Conservation (phyloP, 2,797 vertebrate species). For the Avahi laniger region DNA sequence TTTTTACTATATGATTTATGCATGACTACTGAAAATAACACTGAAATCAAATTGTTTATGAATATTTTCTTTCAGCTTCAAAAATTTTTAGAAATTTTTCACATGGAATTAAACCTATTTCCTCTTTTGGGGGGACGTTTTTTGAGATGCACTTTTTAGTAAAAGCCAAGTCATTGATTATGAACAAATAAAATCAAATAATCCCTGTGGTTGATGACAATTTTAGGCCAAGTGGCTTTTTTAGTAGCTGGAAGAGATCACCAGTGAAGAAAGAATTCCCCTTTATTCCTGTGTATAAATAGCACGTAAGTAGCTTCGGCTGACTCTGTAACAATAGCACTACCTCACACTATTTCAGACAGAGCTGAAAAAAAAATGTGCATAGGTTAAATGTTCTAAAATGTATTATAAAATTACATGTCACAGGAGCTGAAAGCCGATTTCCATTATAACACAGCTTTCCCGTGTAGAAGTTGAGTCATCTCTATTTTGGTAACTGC, state of each 20-base stretch:
- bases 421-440: constrained; percentile 70
- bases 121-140: constrained; percentile 30
- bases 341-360: constrained; percentile 46
- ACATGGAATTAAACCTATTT: constrained; percentile 21
- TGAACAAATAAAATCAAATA: constrained; percentile 66
- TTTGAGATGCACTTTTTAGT: constrained; percentile 53
- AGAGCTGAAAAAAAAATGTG: neutral
- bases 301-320: constrained; percentile 38
- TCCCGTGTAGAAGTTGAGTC: constrained; percentile 70
- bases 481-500: constrained; percentile 80
- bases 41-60: constrained; percentile 32
- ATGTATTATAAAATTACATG: constrained; percentile 73
- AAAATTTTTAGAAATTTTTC: constrained; percentile 42
- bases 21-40: constrained; percentile 45
- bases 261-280: constrained; percentile 53
- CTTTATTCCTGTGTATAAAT: constrained; percentile 52
- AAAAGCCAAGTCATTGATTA: constrained; percentile 64
- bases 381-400: constrained; percentile 72
- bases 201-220: constrained; percentile 46
- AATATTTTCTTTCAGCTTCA: constrained; percentile 46
- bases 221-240: constrained; percentile 58
- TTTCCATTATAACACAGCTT: constrained; percentile 72
- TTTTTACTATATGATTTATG: neutral
- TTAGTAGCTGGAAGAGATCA: constrained; percentile 63
- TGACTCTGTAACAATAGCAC: constrained; percentile 37